These are phyloP conservation scores for Aleiodes testaceus DNA, from an alignment of 2,888 invertebrate genomes.

Conservation along the genomic window DNA sequence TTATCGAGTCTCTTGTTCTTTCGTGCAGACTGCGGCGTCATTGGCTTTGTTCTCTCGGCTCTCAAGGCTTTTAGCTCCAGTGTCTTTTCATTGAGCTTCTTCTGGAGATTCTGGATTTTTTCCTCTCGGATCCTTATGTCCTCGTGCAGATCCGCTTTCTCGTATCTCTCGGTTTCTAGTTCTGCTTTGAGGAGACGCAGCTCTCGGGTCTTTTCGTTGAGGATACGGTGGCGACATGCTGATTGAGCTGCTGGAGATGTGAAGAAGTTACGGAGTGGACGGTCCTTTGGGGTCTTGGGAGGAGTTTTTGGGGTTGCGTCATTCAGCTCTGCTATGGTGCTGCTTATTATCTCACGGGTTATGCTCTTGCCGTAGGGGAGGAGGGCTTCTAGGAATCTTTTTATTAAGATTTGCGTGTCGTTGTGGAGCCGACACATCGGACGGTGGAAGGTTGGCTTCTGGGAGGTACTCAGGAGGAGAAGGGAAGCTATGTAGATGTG, in stretches of 20 bases:
- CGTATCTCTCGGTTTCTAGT: constrained; percentile 78
- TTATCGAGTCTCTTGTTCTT: constrained; percentile 61
- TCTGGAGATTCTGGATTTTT: constrained; percentile 76
- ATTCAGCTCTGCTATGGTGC: constrained; percentile 71
- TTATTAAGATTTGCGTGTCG: constrained; percentile 76
- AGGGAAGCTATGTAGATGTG: constrained; percentile 74
- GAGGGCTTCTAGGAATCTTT: constrained; percentile 75
- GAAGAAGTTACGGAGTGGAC: constrained; percentile 62
- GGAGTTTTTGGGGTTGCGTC: constrained; percentile 52
- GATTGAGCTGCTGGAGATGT: constrained; percentile 64
- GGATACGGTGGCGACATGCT: constrained; percentile 59
- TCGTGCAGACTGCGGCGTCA: constrained; percentile 65
- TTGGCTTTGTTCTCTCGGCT: constrained; percentile 63
- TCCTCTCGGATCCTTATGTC: constrained; percentile 76
- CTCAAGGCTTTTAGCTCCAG: constrained; percentile 69
- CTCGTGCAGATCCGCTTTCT: constrained; percentile 78
- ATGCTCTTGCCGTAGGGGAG: constrained; percentile 74
- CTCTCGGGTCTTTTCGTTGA: constrained; percentile 72
- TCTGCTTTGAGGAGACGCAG: constrained; percentile 76
- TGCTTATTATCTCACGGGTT: constrained; percentile 71
- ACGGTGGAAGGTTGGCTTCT: constrained; percentile 75
- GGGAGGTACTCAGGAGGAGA: constrained; percentile 75
- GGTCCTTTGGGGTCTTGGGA: constrained; percentile 54
- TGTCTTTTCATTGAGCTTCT: constrained; percentile 71
- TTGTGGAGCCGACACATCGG: constrained; percentile 76